Conservation (phyloP, 2,113 vertebrate species). For the Ascaphus truei region DNA sequence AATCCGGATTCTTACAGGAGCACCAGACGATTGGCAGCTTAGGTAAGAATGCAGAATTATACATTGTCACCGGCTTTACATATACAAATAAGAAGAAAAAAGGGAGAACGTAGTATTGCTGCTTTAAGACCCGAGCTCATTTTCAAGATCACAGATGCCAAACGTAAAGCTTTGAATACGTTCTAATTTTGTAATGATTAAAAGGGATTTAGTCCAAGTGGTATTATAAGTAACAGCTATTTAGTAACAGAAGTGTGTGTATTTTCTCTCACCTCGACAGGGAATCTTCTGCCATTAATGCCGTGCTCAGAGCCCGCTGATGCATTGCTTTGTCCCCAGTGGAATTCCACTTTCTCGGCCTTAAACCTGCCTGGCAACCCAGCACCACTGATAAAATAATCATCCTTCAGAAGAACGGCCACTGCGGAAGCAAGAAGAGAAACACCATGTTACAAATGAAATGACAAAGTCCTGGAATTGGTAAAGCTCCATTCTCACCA, state of each 20-base stretch:
- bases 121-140: no score
- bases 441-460: no score
- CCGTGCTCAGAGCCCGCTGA: constrained; percentile 93
- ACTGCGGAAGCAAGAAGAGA: constrained; percentile 61
- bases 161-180: neutral
- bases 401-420: constrained; percentile 89
- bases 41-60: no score
- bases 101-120: no score
- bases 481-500: no score
- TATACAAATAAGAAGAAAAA: no score
- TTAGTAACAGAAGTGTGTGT: neutral
- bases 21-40: no score
- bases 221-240: neutral
- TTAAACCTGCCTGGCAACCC: constrained; percentile 90
- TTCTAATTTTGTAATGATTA: neutral
- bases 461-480: constrained; percentile 30
- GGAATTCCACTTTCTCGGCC: constrained; percentile 94
- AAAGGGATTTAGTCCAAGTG: neutral
- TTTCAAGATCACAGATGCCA: neutral
- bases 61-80: no score
- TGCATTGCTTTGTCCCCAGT: constrained; percentile 92
- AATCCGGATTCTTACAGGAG: no score
- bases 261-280: constrained; percentile 82
- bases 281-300: constrained; percentile 82
- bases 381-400: constrained; percentile 89